Percentiles rank a stretch among this genome's conserved stretches.
These are phyloP conservation scores for Anarsia innoxiella DNA, from an alignment of 2,888 invertebrate genomes.

Conservation along the genomic window DNA sequence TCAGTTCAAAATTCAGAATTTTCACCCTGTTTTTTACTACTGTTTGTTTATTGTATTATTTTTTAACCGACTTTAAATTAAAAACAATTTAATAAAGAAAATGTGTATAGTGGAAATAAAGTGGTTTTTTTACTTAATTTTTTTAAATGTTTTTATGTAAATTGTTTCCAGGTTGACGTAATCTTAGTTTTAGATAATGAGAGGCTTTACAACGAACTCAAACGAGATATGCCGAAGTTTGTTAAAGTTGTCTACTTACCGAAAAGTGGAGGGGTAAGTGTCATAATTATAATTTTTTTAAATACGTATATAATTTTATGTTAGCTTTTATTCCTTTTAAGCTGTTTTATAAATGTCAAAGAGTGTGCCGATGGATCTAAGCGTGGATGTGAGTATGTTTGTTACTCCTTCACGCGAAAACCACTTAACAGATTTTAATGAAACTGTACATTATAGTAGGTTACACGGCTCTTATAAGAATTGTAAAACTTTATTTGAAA, in stretches of 20 bases:
- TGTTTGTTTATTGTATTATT: too few relatives aligned
- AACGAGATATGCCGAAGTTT: constrained; percentile 93
- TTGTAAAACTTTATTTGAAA: too few relatives aligned
- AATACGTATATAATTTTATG: neutral
- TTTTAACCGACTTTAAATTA: too few relatives aligned
- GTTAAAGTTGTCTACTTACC: constrained; percentile 94
- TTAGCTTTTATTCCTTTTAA: neutral
- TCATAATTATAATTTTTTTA: too few relatives aligned
- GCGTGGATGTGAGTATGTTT: neutral
- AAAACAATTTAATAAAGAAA: too few relatives aligned
- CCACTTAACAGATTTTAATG: too few relatives aligned
- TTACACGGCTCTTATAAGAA: too few relatives aligned
- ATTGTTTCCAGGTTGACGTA: constrained; percentile 87
- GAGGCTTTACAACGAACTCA: constrained; percentile 93
- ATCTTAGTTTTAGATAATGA: constrained; percentile 98
- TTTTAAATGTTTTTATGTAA: constrained; percentile 9
- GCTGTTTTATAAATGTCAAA: too few relatives aligned
- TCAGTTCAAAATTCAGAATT: too few relatives aligned
- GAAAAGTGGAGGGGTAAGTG: constrained; percentile 94
- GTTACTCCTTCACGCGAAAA: neutral
- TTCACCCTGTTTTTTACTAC: too few relatives aligned
- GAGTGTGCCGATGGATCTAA: too few relatives aligned
- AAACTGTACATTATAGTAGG: too few relatives aligned
- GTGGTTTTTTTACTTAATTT: neutral
- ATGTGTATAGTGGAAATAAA: neutral